phyloP scores from a whole-genome alignment of 2,888 invertebrate species.

The Pheosia gnoma region DNA sequence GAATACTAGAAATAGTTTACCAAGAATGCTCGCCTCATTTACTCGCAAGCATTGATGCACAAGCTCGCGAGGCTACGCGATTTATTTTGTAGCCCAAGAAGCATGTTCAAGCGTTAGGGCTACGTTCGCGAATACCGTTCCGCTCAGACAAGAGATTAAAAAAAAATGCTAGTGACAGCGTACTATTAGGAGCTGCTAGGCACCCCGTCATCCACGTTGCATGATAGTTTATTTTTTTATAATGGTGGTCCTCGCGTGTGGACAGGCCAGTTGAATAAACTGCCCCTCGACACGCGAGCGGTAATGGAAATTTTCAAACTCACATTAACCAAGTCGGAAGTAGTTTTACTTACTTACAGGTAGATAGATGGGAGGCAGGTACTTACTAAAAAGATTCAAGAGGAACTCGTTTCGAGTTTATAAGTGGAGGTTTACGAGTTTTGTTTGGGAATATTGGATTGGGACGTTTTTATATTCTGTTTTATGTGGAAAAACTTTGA shows the following conservation, averaged over 20 bases:
- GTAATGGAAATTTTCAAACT: slow-evolving; percentile 49
- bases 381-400: neutral
- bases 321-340: slow-evolving; percentile 29
- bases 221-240: slow-evolving; percentile 23
- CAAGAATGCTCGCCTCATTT: too few species aligned
- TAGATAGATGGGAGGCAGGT: neutral
- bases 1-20: too few species aligned
- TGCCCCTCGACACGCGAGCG: slow-evolving; percentile 45
- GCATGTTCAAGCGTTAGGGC: too few species aligned
- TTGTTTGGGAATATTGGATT: neutral
- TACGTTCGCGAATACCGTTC: too few species aligned
- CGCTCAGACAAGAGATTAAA: too few species aligned
- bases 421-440: neutral
- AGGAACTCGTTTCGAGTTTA: neutral
- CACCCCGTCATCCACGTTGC: slow-evolving; percentile 4
- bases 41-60: too few species aligned
- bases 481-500: neutral
- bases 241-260: slow-evolving; percentile 40
- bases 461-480: slow-evolving; percentile 4
- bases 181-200: too few species aligned
- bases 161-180: too few species aligned
- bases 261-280: slow-evolving; percentile 37
- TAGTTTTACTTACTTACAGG: slow-evolving; percentile 7
- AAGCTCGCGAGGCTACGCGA: too few species aligned
- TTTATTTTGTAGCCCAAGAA: too few species aligned